Evolutionary conservation across 1,140 invertebrate species (phyloP).

Genomic region (Gryon sp.): DNA sequence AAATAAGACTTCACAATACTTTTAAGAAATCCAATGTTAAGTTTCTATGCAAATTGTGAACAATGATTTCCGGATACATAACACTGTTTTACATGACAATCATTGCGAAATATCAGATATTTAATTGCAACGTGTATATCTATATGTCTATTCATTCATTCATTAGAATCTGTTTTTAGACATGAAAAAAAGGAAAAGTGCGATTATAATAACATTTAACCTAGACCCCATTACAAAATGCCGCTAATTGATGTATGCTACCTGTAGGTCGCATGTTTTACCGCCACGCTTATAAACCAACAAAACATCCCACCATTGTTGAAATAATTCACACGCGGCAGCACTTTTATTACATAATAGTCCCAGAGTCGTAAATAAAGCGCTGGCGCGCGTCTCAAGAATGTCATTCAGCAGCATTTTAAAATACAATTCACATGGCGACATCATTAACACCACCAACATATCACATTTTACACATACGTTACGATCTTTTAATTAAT

Average conservation of each 20-base stretch:
- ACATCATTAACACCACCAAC: slow-evolving; percentile 19
- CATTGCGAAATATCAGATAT: background rate
- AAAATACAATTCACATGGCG: slow-evolving; percentile 21
- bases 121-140: slow-evolving; percentile 5
- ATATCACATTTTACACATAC: slow-evolving; percentile 2
- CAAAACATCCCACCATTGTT: slow-evolving; percentile 38
- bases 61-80: no score
- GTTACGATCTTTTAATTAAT: slow-evolving; percentile 11
- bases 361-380: slow-evolving; percentile 43
- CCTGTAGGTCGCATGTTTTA: slow-evolving; percentile 25
- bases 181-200: slow-evolving; percentile 3
- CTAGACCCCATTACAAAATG: slow-evolving; percentile 42
- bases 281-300: slow-evolving; percentile 17
- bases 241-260: slow-evolving; percentile 21
- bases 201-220: slow-evolving; percentile 23
- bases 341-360: slow-evolving; percentile 43
- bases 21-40: no score
- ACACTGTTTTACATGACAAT: no score
- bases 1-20: no score
- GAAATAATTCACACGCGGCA: slow-evolving; percentile 32
- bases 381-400: slow-evolving; percentile 25
- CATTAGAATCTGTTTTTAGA: background rate
- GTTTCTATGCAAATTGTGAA: no score
- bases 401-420: slow-evolving; percentile 43
- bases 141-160: no score